Base-by-base conservation (phyloP, 2,113 vertebrate species). In the Siniperca knerii region DNA sequence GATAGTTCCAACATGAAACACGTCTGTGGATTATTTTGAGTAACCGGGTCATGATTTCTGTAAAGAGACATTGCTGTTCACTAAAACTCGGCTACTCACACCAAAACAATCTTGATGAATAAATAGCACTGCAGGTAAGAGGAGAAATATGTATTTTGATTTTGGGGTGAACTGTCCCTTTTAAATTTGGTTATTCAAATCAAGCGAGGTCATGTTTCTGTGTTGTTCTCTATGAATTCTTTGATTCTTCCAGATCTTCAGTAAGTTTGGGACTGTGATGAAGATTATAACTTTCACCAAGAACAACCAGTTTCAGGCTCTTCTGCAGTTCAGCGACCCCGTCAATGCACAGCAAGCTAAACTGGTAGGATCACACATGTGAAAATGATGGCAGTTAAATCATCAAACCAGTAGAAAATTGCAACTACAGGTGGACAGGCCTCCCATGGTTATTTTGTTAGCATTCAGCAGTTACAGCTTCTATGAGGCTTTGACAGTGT, bases 271-370 rank as follows among this genome's bases (percentile, higher is more conserved):
- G 83, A 98, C 98, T 2, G 98, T 99, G 52, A 95, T 99, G 97
- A 99, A 99, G 96, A 99, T 99, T 89, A 99, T 99, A 92, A 99
- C 98, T 54, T 99, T 99, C 94, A 99, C 98, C 87, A 99, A 99
- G 96, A 99, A 99, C 93, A 99, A 99, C 94, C 98, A 99, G 92
- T 99, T 99, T 94, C 98, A 99, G 95, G 98, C 98, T 90, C 96
- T 99, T 85, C 96, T 99, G 73, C 98, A 99, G 87, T 99, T 97
- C 93, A 98, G 98, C 7, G 98, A 99, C 93, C 98, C 98, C 21
- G 96, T 98, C 84, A 99, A 99, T 1, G 98, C 98, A 61, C 98
- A 99, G 77, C 98, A 99, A 94, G 98, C 98, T 85, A 99, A 99
- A 93, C 95, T 99, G 95, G 98, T 99, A 94, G 94, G 97, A 96